A percentile compares a stretch with the other conserved stretches of the same genome.
These are phyloP conservation scores for Torymus aiolomorphi DNA, from an alignment of 2,888 invertebrate species.

Conservation along the genomic window DNA sequence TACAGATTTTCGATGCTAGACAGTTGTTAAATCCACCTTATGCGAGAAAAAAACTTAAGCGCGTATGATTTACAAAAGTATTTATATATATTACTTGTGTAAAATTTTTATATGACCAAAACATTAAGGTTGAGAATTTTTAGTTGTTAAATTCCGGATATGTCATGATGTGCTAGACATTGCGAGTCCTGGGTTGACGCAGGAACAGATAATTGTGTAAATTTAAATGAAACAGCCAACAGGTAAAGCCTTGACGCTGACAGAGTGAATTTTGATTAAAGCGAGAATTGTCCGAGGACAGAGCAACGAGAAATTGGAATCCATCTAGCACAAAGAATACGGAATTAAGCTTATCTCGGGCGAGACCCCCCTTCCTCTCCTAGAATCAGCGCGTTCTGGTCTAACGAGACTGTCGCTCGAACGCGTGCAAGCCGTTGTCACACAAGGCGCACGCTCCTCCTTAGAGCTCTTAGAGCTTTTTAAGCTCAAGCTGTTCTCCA, in stretches of 20 bases:
- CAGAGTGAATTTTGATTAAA: conserved; percentile 17
- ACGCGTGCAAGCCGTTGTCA: not conserved
- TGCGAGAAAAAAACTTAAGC: too few relatives aligned
- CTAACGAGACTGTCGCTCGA: conserved; percentile 12
- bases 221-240: not conserved
- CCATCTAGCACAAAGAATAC: conserved; percentile 1
- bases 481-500: conserved; percentile 1
- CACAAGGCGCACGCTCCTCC: too few relatives aligned
- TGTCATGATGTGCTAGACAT: too few relatives aligned
- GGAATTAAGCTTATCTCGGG: not conserved
- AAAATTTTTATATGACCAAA: too few relatives aligned
- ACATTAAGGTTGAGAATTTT: too few relatives aligned
- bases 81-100: too few relatives aligned
- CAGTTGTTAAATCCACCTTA: too few relatives aligned
- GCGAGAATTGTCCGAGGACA: not conserved
- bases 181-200: too few relatives aligned
- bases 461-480: conserved; percentile 18
- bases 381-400: not conserved
- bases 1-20: too few relatives aligned
- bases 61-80: too few relatives aligned
- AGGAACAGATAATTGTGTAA: not conserved
- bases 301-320: conserved; percentile 11
- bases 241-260: not conserved
- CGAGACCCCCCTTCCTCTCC: not conserved
- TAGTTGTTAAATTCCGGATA: too few relatives aligned